phyloP scores from a whole-genome alignment of 1,140 invertebrate genomes.

The Doryteuthis pealeii region DNA sequence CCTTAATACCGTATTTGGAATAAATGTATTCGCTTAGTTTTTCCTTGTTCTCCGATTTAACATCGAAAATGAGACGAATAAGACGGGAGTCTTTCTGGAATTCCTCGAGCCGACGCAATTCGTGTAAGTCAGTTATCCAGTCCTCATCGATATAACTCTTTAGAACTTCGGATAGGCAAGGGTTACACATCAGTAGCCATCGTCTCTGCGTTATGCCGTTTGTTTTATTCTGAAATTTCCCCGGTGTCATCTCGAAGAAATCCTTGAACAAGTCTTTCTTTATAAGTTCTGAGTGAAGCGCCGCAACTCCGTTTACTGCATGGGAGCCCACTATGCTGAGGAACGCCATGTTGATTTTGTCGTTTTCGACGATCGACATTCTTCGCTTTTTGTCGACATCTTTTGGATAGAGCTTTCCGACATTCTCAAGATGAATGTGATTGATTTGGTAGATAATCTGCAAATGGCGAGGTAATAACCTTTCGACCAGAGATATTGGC shows the following conservation, averaged over 20 bases:
- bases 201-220: slow-evolving; percentile 96
- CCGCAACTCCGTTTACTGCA: slow-evolving; percentile 96
- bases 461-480: slow-evolving; percentile 89
- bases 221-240: slow-evolving; percentile 99
- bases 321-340: slow-evolving; percentile 95
- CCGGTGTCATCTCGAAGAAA: slow-evolving; percentile 91
- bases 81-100: slow-evolving; percentile 84
- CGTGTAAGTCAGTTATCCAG: slow-evolving; percentile 89
- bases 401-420: slow-evolving; percentile 76
- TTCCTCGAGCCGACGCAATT: slow-evolving; percentile 75
- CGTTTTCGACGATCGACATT: slow-evolving; percentile 76
- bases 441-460: slow-evolving; percentile 95
- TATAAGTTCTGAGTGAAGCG: slow-evolving; percentile 94
- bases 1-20: slow-evolving; percentile 81
- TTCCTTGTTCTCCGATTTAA: slow-evolving; percentile 78
- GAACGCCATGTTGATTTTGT: slow-evolving; percentile 96
- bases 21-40: slow-evolving; percentile 74
- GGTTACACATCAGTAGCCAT: slow-evolving; percentile 94
- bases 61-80: slow-evolving; percentile 86
- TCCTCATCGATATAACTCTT: slow-evolving; percentile 88
- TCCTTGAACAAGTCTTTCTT: slow-evolving; percentile 79
- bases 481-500: slow-evolving; percentile 85
- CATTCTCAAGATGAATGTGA: slow-evolving; percentile 53
- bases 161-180: slow-evolving; percentile 88
- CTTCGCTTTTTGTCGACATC: slow-evolving; percentile 83